A percentile compares a stretch with the other conserved stretches of the same genome.
phyloP scores from a whole-genome alignment of 2,797 vertebrate species.

The Myoxocephalus aenaeus region DNA sequence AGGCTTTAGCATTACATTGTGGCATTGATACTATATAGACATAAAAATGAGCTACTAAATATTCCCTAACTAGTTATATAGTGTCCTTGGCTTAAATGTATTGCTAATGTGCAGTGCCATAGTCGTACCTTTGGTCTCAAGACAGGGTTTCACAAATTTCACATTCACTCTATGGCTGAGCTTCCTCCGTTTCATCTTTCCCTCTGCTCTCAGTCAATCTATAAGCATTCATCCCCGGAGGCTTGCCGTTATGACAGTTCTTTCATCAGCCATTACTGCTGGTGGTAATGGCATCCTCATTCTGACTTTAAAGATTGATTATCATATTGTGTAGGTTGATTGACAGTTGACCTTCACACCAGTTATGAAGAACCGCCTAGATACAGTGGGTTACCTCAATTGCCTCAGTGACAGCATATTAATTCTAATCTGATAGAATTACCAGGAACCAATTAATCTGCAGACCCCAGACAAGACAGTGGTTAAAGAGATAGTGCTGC shows the following conservation, averaged over 20 bases:
- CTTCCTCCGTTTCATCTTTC: conserved; percentile 30
- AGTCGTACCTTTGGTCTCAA: conserved; percentile 27
- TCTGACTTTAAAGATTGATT: conserved; percentile 79
- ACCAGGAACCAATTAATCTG: conserved; percentile 81
- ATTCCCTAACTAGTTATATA: not conserved
- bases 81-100: conserved; percentile 10
- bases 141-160: conserved; percentile 30
- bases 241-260: conserved; percentile 64
- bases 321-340: conserved; percentile 81
- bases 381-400: conserved; percentile 70
- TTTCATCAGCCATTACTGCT: conserved; percentile 75
- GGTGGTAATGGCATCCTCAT: conserved; percentile 74
- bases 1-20: conserved; percentile 4
- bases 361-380: conserved; percentile 74
- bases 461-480: conserved; percentile 57
- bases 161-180: conserved; percentile 22
- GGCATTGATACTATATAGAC: not conserved
- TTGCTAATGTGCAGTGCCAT: conserved; percentile 17
- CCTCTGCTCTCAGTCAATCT: conserved; percentile 36
- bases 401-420: conserved; percentile 75
- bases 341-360: conserved; percentile 86
- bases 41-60: not conserved
- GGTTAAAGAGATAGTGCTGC: conserved; percentile 67
- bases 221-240: conserved; percentile 59
- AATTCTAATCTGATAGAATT: conserved; percentile 85